These are phyloP conservation scores for Pemphredon lugubris DNA, from an alignment of 2,888 invertebrate species.

Conservation along the genomic window DNA sequence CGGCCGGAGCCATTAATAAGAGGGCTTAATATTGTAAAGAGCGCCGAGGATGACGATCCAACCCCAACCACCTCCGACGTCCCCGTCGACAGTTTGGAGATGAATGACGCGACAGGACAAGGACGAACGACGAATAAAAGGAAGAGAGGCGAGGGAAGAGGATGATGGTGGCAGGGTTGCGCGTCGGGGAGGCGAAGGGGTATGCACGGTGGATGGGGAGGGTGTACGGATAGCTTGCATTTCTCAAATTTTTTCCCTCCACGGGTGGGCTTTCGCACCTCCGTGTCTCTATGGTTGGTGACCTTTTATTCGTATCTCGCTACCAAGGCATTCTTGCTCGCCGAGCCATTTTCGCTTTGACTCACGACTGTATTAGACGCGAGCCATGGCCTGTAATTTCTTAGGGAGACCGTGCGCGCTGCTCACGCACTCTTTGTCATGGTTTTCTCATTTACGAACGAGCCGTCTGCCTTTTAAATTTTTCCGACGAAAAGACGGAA, in stretches of 20 bases:
- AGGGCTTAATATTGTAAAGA: conserved; percentile 78
- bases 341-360: conserved; percentile 59
- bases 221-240: conserved; percentile 31
- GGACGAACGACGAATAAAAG: conserved; percentile 25
- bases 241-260: conserved; percentile 50
- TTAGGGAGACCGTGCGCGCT: conserved; percentile 26
- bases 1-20: conserved; percentile 76
- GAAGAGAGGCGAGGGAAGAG: neutral
- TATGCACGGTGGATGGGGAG: too few relatives aligned
- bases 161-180: neutral
- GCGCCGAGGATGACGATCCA: conserved; percentile 57
- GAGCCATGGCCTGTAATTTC: conserved; percentile 56
- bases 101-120: conserved; percentile 64
- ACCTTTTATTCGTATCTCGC: conserved; percentile 45
- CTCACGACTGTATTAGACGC: conserved; percentile 47
- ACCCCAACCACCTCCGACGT: too few relatives aligned
- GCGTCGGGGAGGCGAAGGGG: neutral
- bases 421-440: conserved; percentile 40
- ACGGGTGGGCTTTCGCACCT: conserved; percentile 18
- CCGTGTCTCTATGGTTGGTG: neutral
- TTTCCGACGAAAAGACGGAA: conserved; percentile 3
- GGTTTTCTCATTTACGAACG: conserved; percentile 47
- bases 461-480: conserved; percentile 6
- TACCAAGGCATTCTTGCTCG: conserved; percentile 52
- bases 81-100: conserved; percentile 60